Evolutionary conservation across 2,797 vertebrate genomes (phyloP).

Genomic region (Tenualosa thibaudeaui): DNA sequence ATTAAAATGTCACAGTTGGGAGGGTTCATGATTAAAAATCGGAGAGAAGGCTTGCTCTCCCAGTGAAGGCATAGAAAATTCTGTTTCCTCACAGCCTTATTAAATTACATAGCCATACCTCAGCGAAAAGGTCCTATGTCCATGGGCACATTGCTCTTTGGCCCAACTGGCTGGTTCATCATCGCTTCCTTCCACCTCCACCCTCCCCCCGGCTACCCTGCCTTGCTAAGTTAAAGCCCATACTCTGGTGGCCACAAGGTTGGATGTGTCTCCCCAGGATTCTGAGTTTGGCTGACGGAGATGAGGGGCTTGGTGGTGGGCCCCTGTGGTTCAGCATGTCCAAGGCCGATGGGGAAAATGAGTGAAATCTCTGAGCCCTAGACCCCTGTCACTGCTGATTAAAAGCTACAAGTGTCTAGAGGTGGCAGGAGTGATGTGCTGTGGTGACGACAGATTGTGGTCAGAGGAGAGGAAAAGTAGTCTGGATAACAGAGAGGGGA

Average conservation of each 20-base stretch:
- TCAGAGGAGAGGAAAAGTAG: background rate
- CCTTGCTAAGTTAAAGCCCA: background rate
- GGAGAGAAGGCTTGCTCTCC: background rate
- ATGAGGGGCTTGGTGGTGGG: background rate
- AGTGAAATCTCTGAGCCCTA: background rate
- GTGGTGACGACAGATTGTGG: background rate
- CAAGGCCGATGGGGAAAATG: background rate
- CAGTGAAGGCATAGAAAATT: slow-evolving; percentile 3
- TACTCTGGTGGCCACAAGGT: background rate
- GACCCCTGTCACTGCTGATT: slow-evolving; percentile 25
- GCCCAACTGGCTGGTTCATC: background rate
- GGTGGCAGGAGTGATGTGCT: slow-evolving; percentile 7
- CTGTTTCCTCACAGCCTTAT: slow-evolving; percentile 2
- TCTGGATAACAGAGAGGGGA: background rate
- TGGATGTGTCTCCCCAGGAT: background rate
- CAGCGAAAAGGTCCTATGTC: background rate
- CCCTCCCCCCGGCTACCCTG: background rate
- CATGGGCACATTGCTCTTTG: background rate
- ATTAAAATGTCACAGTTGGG: slow-evolving; percentile 19
- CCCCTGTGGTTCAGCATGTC: background rate
- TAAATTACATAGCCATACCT: slow-evolving; percentile 12
- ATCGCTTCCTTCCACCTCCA: background rate
- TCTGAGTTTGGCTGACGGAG: background rate
- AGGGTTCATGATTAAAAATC: background rate
- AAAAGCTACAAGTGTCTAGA: slow-evolving; percentile 22